Evolutionary conservation across 2,113 vertebrate species (phyloP), one percentile per base, ranked within the genome.

Genomic region (Syngnathus scovelli): DNA sequence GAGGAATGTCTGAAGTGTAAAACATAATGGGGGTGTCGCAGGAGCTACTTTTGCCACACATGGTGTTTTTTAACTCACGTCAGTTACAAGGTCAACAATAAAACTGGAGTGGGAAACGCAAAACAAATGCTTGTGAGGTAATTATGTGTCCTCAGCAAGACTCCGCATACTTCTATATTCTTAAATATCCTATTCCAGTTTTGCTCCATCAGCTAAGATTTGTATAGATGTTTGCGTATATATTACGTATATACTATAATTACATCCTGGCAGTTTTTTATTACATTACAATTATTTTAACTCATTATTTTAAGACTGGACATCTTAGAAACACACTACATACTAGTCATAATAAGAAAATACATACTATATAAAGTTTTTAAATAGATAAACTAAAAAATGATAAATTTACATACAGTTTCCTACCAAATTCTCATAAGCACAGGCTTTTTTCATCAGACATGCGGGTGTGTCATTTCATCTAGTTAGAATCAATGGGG

Each of bases 1-100:
- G 83, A 82, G 86, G 85, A 88, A 89, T 87, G 55, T 58, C 15
- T 58, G 80, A 72, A 74, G 70, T 46, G 61, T 80, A 70, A 84
- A 79, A 83, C 61, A 18, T 19, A 61, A 39, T 21, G 3, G 39
- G 68, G 11, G 55, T 60, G 77, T 67, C 69, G 67, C 27, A 64
- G 69, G 71, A 54, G 78, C 68, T 49, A 67, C 65, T 76, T 77
- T 77, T 82, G 67, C 64, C 60, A 72, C 51, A 33, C 67, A 36
- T 15, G 56, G 68, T n/a, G 67, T 62, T 51, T 81, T 76, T 85
- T 72, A 72, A 68, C 68, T 33, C 27, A 52, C 64, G 68, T 48
- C 60, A 3, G 46, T 48, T 64, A 46, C 68, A 72, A 63, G 69
- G 72, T 75, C 23, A 21, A 67, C 39, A 36, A 41, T 81, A 67